phyloP scores from a whole-genome alignment of 2,797 vertebrate species.

The Channa striata region DNA sequence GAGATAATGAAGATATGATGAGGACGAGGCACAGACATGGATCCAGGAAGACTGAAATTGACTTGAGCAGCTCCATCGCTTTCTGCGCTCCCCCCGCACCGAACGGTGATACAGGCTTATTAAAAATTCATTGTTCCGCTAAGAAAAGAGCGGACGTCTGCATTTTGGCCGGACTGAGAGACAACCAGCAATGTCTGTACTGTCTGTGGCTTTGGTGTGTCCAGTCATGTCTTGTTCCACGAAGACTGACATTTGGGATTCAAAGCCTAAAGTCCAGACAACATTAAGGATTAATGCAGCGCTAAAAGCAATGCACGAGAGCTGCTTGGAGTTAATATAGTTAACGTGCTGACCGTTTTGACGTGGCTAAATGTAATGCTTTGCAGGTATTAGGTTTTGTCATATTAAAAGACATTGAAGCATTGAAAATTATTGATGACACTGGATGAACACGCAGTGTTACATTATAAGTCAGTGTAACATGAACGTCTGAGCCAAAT shows the following conservation, averaged over 20 bases:
- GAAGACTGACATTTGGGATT: conserved; percentile 18
- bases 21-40: conserved; percentile 56
- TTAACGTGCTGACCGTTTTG: not conserved
- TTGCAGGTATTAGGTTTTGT: not conserved
- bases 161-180: conserved; percentile 77
- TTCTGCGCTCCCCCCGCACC: conserved; percentile 71
- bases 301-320: conserved; percentile 15
- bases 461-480: not conserved
- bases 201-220: conserved; percentile 59
- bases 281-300: conserved; percentile 3
- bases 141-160: conserved; percentile 76
- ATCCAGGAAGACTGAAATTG: conserved; percentile 73
- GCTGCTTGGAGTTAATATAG: not conserved
- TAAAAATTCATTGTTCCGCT: conserved; percentile 77
- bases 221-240: conserved; percentile 51
- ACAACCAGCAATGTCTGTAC: conserved; percentile 56
- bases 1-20: conserved; percentile 72
- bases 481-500: not conserved
- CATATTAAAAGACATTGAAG: not conserved
- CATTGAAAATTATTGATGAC: not conserved
- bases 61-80: conserved; percentile 61
- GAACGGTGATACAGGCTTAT: conserved; percentile 76
- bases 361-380: not conserved
- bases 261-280: conserved; percentile 5
- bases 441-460: not conserved